Evolutionary conservation across 2,888 invertebrate species (phyloP), one percentile per base, ranked within the genome.

Genomic region (Hypercompe scribonia): DNA sequence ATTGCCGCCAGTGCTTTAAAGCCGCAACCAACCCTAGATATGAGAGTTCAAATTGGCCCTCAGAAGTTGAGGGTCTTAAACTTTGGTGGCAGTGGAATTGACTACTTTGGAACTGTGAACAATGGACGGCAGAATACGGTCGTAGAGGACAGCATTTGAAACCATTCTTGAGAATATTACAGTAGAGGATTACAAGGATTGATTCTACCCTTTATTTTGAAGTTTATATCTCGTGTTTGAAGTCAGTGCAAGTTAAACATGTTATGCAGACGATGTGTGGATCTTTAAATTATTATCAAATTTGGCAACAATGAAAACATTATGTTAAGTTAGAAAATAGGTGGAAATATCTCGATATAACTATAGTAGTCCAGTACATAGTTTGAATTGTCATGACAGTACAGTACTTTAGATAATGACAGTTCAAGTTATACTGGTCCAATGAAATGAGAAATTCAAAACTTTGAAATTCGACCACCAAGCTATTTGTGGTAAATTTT

Each of bases 21-120:
- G 74, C 73, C 71, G 70, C 36, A 64, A 68, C 24, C 70, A 33
- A 72, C 72, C 50, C 69, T 77, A 66, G 77, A 76, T 73, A 75
- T 67, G 66, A 64, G 63, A 64, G 71, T 73, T 68, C 65, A 78
- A 83, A 84, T 81, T 79, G 76, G 77, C 70, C 70, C 73, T 81
- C 50, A 69, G 65, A 78, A 81, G 70, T 84, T 75, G 13, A 31
- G 39, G 64, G 36, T 68, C 50, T 65, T 39, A 73, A 81, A 84
- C 80, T 68, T 81, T 78, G 31, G 54, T 36, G 4, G 54, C 77
- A 77, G 65, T 78, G 15, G 36, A 73, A 65, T 73, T 69, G n/a
- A 39, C 18, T 69, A 46, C 66, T 63, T 36, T 61, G 63, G 46
- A 63, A 70, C 61, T 65, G 42, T 54, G 50, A 34, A 50, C 34